A percentile compares a stretch with the other conserved stretches of the same genome.
These are phyloP conservation scores for Lethenteron camtschaticum DNA, from an alignment of 2,113 vertebrate species.

Conservation along the genomic window DNA sequence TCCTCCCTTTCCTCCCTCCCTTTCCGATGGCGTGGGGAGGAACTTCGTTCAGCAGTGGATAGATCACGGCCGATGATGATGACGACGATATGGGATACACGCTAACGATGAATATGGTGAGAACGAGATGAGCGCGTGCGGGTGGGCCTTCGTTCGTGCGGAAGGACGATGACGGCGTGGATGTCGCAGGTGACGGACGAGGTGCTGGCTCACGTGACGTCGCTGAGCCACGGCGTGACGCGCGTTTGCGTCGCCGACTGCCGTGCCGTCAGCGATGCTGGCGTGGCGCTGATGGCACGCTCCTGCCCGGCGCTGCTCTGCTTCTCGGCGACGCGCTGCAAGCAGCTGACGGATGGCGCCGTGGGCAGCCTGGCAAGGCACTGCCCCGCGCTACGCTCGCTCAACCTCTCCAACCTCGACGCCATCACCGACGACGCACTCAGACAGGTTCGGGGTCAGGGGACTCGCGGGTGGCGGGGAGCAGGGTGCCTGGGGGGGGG, in stretches of 20 bases:
- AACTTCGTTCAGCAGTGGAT: too few species aligned
- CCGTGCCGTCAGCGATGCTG: slow-evolving; percentile 64
- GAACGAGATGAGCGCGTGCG: too few species aligned
- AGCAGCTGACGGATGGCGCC: slow-evolving; percentile 74
- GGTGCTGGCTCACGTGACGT: slow-evolving; percentile 71
- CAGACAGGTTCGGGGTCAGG: slow-evolving; percentile 43
- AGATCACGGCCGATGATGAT: too few species aligned
- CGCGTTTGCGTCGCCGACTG: slow-evolving; percentile 96
- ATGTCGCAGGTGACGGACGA: slow-evolving; percentile 60
- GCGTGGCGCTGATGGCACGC: slow-evolving; percentile 56
- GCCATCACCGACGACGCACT: slow-evolving; percentile 68
- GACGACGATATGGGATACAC: neutral
- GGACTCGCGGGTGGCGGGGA: too few species aligned
- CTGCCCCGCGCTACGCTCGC: slow-evolving; percentile 74
- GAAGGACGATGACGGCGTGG: too few species aligned
- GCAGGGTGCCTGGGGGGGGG: too few species aligned
- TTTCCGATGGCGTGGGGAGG: too few species aligned
- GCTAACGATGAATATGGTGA: slow-evolving; percentile 2
- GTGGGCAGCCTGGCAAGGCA: slow-evolving; percentile 54
- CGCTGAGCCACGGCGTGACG: slow-evolving; percentile 76
- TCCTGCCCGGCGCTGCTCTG: slow-evolving; percentile 67
- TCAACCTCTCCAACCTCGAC: slow-evolving; percentile 93
- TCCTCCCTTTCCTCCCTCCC: too few species aligned
- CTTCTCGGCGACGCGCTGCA: slow-evolving; percentile 84
- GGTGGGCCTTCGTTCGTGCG: too few species aligned